A percentile compares a stretch with the other conserved stretches of the same genome.
These are phyloP conservation scores for Paragorgia papillata DNA, from an alignment of 92 coral and sea anemone genomes.

Conservation along the genomic window DNA sequence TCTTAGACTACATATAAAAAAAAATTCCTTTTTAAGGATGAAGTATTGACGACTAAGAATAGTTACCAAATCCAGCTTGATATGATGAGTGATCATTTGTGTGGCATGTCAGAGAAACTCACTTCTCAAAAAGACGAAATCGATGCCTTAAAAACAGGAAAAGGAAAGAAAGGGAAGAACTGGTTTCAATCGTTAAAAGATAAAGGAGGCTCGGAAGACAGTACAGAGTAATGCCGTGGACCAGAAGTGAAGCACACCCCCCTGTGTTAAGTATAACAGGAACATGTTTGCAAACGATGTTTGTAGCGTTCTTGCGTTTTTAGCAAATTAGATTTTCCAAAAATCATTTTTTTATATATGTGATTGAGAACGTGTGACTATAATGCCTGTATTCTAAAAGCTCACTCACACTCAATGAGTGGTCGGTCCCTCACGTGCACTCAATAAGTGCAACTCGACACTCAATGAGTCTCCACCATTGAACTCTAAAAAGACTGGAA, in stretches of 20 bases:
- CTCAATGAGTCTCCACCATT: too few species aligned
- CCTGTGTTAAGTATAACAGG: too few species aligned
- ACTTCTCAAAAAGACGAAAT: conserved; percentile 96
- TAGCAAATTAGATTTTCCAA: too few species aligned
- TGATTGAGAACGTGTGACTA: too few species aligned
- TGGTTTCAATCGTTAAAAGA: conserved; percentile 44
- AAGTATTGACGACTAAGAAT: conserved; percentile 90
- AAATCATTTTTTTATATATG: too few species aligned
- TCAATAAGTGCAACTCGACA: too few species aligned
- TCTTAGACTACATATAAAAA: too few species aligned
- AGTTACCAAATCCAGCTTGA: conserved; percentile 95
- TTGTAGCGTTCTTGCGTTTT: not conserved
- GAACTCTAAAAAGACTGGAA: too few species aligned
- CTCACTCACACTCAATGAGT: too few species aligned
- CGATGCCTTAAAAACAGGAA: conserved; percentile 80
- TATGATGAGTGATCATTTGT: conserved; percentile 98
- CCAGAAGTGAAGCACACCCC: not conserved
- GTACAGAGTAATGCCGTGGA: conserved; percentile 6
- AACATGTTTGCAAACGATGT: too few species aligned
- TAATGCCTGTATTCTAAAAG: too few species aligned
- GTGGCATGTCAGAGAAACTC: conserved; percentile 96
- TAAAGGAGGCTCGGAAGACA: conserved; percentile 30
- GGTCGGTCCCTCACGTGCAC: too few species aligned
- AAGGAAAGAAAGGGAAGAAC: conserved; percentile 79
- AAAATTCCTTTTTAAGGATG: conserved; percentile 66